These are phyloP conservation scores for Drosophila crucigera DNA, from an alignment of 2,888 invertebrate genomes.

Conservation along the genomic window DNA sequence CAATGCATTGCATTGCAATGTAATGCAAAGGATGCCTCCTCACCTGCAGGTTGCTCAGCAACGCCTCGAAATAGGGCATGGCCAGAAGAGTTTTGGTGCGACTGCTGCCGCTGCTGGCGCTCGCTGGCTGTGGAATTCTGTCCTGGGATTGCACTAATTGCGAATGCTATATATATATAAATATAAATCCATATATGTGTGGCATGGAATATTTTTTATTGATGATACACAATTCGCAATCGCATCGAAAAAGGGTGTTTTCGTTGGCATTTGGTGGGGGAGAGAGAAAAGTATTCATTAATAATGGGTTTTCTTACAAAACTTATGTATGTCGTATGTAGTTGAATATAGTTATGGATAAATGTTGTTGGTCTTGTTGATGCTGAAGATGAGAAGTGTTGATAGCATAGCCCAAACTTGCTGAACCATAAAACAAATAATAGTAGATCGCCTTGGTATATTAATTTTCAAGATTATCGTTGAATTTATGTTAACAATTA, in stretches of 20 bases:
- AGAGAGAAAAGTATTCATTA: slow-evolving; percentile 61
- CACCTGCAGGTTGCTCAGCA: slow-evolving; percentile 91
- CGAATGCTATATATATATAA: slow-evolving; percentile 74
- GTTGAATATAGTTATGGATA: not conserved
- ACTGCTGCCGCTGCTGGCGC: slow-evolving; percentile 85
- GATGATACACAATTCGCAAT: slow-evolving; percentile 13
- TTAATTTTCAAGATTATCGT: not conserved
- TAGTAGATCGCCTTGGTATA: not conserved
- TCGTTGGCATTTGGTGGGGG: slow-evolving; percentile 10
- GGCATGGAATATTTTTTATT: slow-evolving; percentile 10
- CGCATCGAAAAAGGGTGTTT: slow-evolving; percentile 14
- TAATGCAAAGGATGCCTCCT: slow-evolving; percentile 72
- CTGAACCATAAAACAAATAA: not conserved
- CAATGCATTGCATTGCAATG: slow-evolving; percentile 11
- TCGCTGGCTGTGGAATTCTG: slow-evolving; percentile 83
- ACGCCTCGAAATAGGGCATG: slow-evolving; percentile 89
- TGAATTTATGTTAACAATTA: not conserved
- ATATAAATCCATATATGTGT: not conserved
- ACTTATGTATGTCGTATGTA: slow-evolving; percentile 12
- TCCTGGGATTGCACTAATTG: slow-evolving; percentile 84
- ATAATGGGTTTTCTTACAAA: slow-evolving; percentile 48
- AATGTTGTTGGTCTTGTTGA: not conserved
- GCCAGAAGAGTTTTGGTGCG: slow-evolving; percentile 83
- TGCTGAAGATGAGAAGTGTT: slow-evolving; percentile 4
- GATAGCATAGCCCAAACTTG: not conserved